Percentiles rank a stretch among this genome's conserved stretches.
These are phyloP conservation scores for Tupaia tana DNA, from an alignment of 2,113 vertebrate species.

Conservation along the genomic window DNA sequence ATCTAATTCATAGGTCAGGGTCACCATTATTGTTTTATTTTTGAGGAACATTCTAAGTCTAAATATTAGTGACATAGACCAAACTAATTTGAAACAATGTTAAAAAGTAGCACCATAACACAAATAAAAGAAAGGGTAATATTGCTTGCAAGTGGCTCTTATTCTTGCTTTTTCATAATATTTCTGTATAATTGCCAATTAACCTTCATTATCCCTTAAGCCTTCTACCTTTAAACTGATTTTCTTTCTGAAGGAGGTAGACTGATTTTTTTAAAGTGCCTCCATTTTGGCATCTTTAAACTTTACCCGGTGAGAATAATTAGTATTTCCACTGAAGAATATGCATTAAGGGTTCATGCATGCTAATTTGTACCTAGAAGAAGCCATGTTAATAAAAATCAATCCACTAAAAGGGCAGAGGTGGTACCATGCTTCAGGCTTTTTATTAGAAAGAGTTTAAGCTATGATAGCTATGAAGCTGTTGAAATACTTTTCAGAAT, in stretches of 20 bases:
- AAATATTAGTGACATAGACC: slow-evolving; percentile 51
- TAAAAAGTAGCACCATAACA: slow-evolving; percentile 13
- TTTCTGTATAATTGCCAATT: slow-evolving; percentile 75
- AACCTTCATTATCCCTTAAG: slow-evolving; percentile 67
- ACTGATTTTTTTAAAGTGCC: neutral
- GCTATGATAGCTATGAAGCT: neutral
- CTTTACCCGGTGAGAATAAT: neutral
- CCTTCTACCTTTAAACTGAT: slow-evolving; percentile 45
- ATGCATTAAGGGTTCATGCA: neutral
- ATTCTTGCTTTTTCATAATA: slow-evolving; percentile 60
- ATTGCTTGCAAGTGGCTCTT: slow-evolving; percentile 63
- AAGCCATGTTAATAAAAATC: slow-evolving; percentile 1
- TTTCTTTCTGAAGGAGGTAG: slow-evolving; percentile 14
- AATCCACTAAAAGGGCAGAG: neutral
- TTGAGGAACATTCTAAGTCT: slow-evolving; percentile 55
- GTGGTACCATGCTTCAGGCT: neutral
- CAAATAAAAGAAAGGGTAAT: slow-evolving; percentile 60
- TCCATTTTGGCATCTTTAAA: slow-evolving; percentile 36
- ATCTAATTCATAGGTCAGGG: slow-evolving; percentile 3
- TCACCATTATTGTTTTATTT: slow-evolving; percentile 64
- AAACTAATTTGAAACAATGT: slow-evolving; percentile 63
- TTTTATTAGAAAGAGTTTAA: neutral
- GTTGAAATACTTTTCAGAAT: neutral
- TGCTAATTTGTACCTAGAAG: slow-evolving; percentile 1
- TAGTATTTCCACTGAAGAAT: slow-evolving; percentile 20